These are phyloP conservation scores for Amiota mariae DNA, from an alignment of 2,888 invertebrate genomes.

Conservation along the genomic window DNA sequence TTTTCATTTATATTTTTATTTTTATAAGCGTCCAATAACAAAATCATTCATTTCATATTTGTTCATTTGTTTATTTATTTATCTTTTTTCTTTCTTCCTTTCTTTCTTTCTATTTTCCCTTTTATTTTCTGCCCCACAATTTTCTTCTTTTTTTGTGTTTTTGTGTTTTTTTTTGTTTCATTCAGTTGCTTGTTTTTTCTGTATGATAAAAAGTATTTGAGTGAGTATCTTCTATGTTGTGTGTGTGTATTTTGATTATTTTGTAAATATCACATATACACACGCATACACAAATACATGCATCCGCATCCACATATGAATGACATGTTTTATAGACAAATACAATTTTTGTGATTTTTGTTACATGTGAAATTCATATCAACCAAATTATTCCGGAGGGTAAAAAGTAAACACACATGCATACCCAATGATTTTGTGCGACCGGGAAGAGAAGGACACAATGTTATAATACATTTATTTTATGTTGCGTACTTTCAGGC, in stretches of 20 bases:
- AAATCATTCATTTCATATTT: conserved; percentile 51
- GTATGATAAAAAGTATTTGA: not conserved
- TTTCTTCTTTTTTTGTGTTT: not conserved
- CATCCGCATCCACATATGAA: conserved; percentile 28
- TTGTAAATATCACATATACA: conserved; percentile 49
- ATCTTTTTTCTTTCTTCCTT: conserved; percentile 16
- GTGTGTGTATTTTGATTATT: conserved; percentile 56
- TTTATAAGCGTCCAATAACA: conserved; percentile 46
- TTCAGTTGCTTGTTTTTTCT: no score
- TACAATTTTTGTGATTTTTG: conserved; percentile 24
- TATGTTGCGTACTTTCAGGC: conserved; percentile 29
- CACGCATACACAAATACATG: conserved; percentile 18
- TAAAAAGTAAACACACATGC: conserved; percentile 13
- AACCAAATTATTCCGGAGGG: conserved; percentile 41
- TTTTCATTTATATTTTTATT: conserved; percentile 17
- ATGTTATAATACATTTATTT: conserved; percentile 17
- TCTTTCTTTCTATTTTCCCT: conserved; percentile 30
- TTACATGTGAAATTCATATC: conserved; percentile 43
- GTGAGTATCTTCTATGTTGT: conserved; percentile 12
- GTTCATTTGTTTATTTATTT: conserved; percentile 52
- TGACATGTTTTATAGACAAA: conserved; percentile 22
- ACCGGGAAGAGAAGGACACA: not conserved
- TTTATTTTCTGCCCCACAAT: not conserved
- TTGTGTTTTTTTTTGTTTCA: not conserved
- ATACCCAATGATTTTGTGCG: not conserved